These are phyloP conservation scores for Chironomus riparius DNA, from an alignment of 2,888 invertebrate genomes.

Conservation along the genomic window DNA sequence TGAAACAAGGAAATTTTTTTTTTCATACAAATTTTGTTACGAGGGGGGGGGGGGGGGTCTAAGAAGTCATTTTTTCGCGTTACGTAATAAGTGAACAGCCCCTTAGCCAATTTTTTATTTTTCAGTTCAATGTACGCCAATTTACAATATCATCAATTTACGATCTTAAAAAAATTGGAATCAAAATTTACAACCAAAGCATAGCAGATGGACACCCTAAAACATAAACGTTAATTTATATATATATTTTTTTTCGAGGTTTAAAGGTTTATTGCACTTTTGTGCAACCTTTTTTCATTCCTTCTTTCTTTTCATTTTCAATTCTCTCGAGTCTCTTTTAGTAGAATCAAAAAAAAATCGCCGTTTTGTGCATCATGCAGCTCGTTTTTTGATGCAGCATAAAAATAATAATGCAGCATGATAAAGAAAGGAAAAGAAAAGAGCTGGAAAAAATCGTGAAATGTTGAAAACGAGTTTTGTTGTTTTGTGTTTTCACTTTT, in stretches of 20 bases:
- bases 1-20: no score
- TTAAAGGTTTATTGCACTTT: constrained; percentile 10
- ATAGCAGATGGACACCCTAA: neutral
- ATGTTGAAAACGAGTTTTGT: constrained; percentile 11
- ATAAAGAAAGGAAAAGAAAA: no score
- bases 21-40: no score
- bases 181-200: neutral
- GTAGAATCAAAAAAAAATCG: neutral
- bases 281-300: neutral
- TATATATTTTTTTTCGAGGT: neutral
- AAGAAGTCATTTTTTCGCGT: no score
- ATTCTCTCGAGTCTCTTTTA: neutral
- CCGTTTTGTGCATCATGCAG: neutral
- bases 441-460: constrained; percentile 1
- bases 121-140: no score
- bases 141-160: no score
- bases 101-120: no score
- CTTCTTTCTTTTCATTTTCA: neutral
- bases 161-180: no score
- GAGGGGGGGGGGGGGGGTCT: no score
- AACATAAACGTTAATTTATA: neutral
- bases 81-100: no score
- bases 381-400: no score
- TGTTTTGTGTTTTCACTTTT: constrained; percentile 19
- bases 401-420: neutral